phyloP scores from a whole-genome alignment of 2,888 invertebrate genomes.

The Patella ulyssiponensis region DNA sequence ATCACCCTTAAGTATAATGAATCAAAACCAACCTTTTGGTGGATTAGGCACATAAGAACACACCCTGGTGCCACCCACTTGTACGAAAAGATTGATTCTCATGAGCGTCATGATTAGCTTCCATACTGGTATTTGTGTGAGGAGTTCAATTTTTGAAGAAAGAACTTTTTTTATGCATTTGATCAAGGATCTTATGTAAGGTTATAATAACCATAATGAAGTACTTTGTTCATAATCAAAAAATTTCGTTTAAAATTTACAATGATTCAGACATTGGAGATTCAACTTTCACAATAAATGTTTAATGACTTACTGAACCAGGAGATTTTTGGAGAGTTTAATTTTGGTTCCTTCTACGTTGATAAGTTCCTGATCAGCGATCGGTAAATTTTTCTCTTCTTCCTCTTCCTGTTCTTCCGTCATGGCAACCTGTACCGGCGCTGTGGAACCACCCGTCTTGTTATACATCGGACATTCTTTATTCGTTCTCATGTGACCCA shows the following conservation, averaged over 20 bases:
- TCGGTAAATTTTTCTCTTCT: conserved; percentile 77
- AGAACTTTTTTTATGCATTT: too few species aligned
- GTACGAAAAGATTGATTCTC: background rate
- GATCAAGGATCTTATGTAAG: too few species aligned
- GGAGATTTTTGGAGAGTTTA: conserved; percentile 87
- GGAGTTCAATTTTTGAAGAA: too few species aligned
- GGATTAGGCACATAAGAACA: background rate
- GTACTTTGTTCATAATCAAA: too few species aligned
- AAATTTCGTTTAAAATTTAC: too few species aligned
- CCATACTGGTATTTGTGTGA: too few species aligned
- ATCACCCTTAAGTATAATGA: too few species aligned
- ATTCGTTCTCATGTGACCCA: conserved; percentile 89
- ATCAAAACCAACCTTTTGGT: too few species aligned
- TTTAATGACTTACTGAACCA: conserved; percentile 76
- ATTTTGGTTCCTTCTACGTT: conserved; percentile 96
- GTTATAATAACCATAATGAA: too few species aligned
- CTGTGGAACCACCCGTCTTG: conserved; percentile 73
- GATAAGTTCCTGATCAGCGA: conserved; percentile 68
- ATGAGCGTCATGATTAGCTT: background rate
- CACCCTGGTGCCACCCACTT: background rate
- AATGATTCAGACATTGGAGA: too few species aligned
- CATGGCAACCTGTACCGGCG: conserved; percentile 65
- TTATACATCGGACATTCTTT: conserved; percentile 97
- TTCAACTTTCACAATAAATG: too few species aligned
- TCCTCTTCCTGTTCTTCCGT: conserved; percentile 85